Conservation (phyloP, 2,113 vertebrate genomes). For the Podarcis cretensis region DNA sequence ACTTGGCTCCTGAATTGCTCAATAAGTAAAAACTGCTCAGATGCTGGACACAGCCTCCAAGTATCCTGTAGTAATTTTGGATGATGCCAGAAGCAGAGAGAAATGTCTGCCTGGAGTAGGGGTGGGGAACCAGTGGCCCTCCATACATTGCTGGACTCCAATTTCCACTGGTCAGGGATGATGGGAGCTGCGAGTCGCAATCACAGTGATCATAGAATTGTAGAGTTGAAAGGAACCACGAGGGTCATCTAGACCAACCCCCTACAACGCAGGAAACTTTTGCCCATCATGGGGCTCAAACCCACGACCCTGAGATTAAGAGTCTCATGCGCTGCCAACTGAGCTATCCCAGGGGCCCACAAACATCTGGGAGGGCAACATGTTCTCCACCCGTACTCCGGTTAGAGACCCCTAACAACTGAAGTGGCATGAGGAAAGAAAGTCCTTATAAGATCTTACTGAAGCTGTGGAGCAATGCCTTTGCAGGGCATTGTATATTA, state of each 20-base stretch:
- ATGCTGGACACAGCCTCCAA: constrained; percentile 55
- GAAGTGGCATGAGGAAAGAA: constrained; percentile 28
- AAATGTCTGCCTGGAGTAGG: neutral
- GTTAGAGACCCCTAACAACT: neutral
- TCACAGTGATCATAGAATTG: no score
- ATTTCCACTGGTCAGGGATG: no score
- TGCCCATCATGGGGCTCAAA: no score
- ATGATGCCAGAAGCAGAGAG: neutral
- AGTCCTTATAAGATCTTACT: neutral
- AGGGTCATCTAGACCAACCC: no score
- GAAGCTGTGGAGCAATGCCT: neutral
- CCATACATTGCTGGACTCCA: neutral
- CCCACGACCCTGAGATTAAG: no score
- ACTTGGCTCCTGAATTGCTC: constrained; percentile 67
- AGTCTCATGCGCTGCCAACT: no score
- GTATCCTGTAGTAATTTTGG: neutral
- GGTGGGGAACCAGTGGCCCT: neutral
- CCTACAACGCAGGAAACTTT: no score
- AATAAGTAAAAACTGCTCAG: constrained; percentile 48
- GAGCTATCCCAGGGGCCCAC: no score
- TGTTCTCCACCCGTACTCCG: neutral
- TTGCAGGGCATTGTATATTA: neutral
- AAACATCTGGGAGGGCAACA: no score
- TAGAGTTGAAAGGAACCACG: no score
- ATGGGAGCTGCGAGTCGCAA: no score